Evolutionary conservation across 2,888 invertebrate species (phyloP).

Genomic region (Crocallis elinguaria): DNA sequence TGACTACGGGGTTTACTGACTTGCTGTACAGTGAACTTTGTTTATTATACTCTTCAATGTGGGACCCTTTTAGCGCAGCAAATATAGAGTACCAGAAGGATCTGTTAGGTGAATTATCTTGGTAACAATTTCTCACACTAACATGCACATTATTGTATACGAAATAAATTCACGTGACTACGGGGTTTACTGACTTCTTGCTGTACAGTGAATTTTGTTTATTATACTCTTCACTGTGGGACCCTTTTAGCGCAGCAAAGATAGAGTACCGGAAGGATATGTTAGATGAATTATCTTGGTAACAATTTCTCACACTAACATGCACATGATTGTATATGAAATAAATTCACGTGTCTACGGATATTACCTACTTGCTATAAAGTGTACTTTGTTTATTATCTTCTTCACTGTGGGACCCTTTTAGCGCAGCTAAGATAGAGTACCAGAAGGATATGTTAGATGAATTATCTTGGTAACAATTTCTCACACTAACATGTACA

Average conservation of each 20-base stretch:
- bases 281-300: neutral
- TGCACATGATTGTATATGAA: neutral
- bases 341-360: conserved; percentile 17
- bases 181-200: conserved; percentile 21
- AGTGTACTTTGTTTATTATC: conserved; percentile 20
- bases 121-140: no score
- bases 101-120: no score
- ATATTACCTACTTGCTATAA: conserved; percentile 21
- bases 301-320: neutral
- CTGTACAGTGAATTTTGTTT: conserved; percentile 15
- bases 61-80: conserved; percentile 8
- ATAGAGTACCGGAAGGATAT: neutral
- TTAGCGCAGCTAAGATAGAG: neutral
- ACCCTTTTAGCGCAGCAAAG: conserved; percentile 1
- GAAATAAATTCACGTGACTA: no score
- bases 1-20: conserved; percentile 18
- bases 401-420: conserved; percentile 15
- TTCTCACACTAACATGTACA: neutral
- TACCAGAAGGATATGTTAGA: neutral
- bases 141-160: no score
- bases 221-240: conserved; percentile 18
- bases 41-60: conserved; percentile 19
- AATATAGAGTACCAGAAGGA: neutral
- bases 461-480: neutral
- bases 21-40: conserved; percentile 21